A percentile compares a stretch with the other conserved stretches of the same genome.
Evolutionary conservation across 2,888 invertebrate species (phyloP).

Genomic region (Tanytarsus gracilentus): DNA sequence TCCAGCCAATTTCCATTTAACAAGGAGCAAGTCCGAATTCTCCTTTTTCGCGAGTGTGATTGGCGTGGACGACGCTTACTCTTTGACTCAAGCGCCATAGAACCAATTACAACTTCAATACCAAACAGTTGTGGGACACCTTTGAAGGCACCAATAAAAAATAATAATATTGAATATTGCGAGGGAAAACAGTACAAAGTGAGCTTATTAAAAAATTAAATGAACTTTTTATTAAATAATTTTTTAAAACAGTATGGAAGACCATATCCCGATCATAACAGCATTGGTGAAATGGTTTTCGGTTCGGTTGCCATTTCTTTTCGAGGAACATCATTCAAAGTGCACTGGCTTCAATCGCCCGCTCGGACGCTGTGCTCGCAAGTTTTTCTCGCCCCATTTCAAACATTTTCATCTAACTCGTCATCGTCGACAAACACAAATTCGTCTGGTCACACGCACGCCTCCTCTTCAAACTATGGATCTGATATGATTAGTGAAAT

Average conservation of each 20-base stretch:
- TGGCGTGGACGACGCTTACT: conserved; percentile 68
- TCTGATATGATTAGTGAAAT: conserved; percentile 30
- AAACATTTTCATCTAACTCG: conserved; percentile 31
- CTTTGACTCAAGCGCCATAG: conserved; percentile 69
- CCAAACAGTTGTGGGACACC: conserved; percentile 30
- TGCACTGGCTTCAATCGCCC: conserved; percentile 48
- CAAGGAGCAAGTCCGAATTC: conserved; percentile 65
- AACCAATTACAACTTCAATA: conserved; percentile 48
- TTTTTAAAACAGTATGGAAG: conserved; percentile 51
- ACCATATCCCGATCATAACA: conserved; percentile 57
- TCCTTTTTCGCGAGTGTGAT: conserved; percentile 80
- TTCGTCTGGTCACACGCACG: conserved; percentile 18
- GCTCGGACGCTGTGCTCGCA: conserved; percentile 50
- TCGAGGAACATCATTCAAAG: conserved; percentile 78
- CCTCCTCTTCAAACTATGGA: conserved; percentile 12
- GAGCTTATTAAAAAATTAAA: conserved; percentile 35
- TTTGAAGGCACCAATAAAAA: background rate
- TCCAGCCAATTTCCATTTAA: conserved; percentile 52
- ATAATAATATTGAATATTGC: conserved; percentile 49
- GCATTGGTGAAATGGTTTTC: conserved; percentile 86
- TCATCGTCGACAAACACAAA: conserved; percentile 31
- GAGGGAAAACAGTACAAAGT: conserved; percentile 59
- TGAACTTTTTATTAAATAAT: background rate
- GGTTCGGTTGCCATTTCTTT: conserved; percentile 85
- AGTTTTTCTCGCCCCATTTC: conserved; percentile 50